Base-by-base conservation (phyloP, 2,797 vertebrate species). In the Phalloptychus januarius region DNA sequence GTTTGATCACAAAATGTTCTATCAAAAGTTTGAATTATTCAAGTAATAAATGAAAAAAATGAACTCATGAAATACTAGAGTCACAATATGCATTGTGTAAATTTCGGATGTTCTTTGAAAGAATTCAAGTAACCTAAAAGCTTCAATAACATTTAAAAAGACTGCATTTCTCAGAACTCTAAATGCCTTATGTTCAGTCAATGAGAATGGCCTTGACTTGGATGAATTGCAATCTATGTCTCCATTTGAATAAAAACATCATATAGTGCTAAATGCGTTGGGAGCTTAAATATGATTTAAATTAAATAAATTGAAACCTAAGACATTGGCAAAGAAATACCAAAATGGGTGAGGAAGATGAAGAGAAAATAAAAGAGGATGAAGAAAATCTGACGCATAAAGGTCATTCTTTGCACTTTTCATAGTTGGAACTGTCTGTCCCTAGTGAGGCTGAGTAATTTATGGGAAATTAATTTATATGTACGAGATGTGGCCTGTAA, bases 201-300 rank as follows among this genome's bases (percentile, higher is more conserved):
- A 3, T 42, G 28, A 74, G 1, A 56, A 38, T 6, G 20, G 23
- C 36, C 23, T 6, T 12, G 15, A 58, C 50, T 12, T 74, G 36
- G 20, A 74, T 15, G 33, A n/a, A 38, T 40, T 25, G 25, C 5
- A 54, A 40, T 56, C 23, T 20, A 56, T 7, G 5, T 82, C 73
- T 65, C 54, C 5, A 52, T 83, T 80, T 28, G 42, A 75, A 77
- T 56, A 0, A 76, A 46, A 33, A 20, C 5, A 70, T 72, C 25
- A 65, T 77, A 38, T 70, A 69, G 63, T 0, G 0, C 1, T 42
- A 56, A 83, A 69, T 50, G 31, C n/a, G 58, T 81, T 45, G 50
- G 58, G 11, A 58, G 40, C 42, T 77, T 28, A 56, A 82, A 76
- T 38, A 7, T 42, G 40, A 78, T 70, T 74, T 31, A 61, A 82